Evolutionary conservation across 2,888 invertebrate species (phyloP).

Genomic region (Pseudococcus jackbeardsleyi): DNA sequence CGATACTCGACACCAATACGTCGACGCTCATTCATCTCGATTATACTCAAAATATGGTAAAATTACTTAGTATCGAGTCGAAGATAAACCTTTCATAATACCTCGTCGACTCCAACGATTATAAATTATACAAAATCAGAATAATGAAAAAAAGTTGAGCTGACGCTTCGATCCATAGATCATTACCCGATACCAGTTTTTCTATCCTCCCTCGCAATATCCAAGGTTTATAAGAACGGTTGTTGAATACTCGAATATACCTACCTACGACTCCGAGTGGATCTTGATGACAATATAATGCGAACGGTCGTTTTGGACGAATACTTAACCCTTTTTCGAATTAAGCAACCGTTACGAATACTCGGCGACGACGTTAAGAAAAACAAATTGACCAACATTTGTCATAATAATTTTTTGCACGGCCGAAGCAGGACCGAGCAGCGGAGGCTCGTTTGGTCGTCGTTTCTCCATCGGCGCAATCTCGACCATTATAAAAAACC

Average conservation of each 20-base stretch:
- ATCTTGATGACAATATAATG: constrained; percentile 38
- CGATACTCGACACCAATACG: too few species aligned
- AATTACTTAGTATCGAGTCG: not conserved
- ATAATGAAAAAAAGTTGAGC: not conserved
- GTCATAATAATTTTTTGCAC: constrained; percentile 50
- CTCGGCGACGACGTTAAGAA: constrained; percentile 13
- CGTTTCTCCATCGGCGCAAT: not conserved
- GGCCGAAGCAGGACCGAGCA: not conserved
- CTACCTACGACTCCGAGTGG: too few species aligned
- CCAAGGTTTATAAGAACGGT: not conserved
- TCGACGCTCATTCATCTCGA: too few species aligned
- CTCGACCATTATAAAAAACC: constrained; percentile 1
- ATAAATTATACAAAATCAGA: not conserved
- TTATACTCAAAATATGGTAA: not conserved
- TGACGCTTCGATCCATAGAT: not conserved
- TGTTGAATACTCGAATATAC: not conserved
- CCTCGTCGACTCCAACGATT: not conserved
- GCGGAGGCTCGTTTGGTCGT: not conserved
- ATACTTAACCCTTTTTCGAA: constrained; percentile 33
- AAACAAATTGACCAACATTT: constrained; percentile 53
- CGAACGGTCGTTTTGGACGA: constrained; percentile 31
- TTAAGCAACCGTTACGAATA: constrained; percentile 21
- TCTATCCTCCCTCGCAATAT: not conserved
- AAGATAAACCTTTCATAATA: not conserved
- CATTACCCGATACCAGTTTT: not conserved